phyloP scores from a whole-genome alignment of 2,797 vertebrate species.

The Takifugu ocellatus region DNA sequence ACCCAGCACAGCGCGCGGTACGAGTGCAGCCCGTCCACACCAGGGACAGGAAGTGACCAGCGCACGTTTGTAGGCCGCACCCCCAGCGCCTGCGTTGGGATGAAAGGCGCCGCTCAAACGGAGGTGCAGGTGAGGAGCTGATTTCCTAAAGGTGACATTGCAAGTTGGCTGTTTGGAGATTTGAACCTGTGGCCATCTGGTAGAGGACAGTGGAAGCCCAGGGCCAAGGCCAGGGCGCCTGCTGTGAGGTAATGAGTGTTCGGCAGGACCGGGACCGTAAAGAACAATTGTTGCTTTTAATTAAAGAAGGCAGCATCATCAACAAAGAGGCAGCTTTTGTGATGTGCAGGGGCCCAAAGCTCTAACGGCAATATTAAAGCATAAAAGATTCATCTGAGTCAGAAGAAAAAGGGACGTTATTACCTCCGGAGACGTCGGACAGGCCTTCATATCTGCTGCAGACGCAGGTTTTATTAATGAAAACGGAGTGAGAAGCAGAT shows the following conservation, averaged over 20 bases:
- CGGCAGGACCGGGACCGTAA: slow-evolving; percentile 29
- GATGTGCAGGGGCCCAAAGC: slow-evolving; percentile 5
- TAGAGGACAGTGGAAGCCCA: slow-evolving; percentile 41
- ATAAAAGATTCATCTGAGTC: not conserved
- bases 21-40: slow-evolving; percentile 42
- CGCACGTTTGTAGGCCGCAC: slow-evolving; percentile 22
- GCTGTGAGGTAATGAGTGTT: slow-evolving; percentile 62
- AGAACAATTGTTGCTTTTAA: slow-evolving; percentile 33
- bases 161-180: slow-evolving; percentile 39
- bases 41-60: slow-evolving; percentile 26
- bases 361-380: slow-evolving; percentile 4
- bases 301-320: slow-evolving; percentile 24
- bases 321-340: not conserved
- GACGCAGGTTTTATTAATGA: not conserved
- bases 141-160: slow-evolving; percentile 59
- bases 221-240: slow-evolving; percentile 47
- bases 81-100: slow-evolving; percentile 17
- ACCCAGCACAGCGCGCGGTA: slow-evolving; percentile 48
- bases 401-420: not conserved
- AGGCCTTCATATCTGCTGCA: slow-evolving; percentile 12
- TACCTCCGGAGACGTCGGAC: not conserved
- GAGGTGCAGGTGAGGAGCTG: slow-evolving; percentile 14
- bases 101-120: slow-evolving; percentile 9
- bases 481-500: not conserved
- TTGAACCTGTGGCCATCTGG: slow-evolving; percentile 64